phyloP scores from a whole-genome alignment of 1,140 invertebrate species.

The Macrostomum lignano region DNA sequence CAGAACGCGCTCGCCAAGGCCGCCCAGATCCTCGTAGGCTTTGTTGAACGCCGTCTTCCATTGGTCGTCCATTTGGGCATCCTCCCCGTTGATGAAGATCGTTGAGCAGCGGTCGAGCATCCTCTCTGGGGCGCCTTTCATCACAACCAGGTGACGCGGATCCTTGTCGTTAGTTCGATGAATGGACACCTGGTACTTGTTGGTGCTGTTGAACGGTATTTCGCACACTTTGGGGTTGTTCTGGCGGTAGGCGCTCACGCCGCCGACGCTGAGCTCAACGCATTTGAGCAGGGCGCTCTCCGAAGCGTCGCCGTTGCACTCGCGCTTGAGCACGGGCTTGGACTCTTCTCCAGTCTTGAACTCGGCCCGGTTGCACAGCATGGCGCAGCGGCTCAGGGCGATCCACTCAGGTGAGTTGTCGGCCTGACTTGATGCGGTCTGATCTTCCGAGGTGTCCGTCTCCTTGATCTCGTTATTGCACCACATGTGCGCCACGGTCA shows the following conservation, averaged over 20 bases:
- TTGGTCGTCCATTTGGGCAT: conserved; percentile 70
- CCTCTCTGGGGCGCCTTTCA: conserved; percentile 97
- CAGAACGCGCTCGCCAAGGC: conserved; percentile 79
- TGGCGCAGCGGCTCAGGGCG: conserved; percentile 12
- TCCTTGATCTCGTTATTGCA: conserved; percentile 33
- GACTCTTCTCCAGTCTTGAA: conserved; percentile 74
- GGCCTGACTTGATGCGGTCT: conserved; percentile 32
- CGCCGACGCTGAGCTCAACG: conserved; percentile 69
- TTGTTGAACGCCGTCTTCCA: conserved; percentile 94
- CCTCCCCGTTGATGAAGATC: conserved; percentile 81
- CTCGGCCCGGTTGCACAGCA: conserved; percentile 81
- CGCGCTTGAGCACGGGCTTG: conserved; percentile 51
- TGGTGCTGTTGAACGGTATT: conserved; percentile 40
- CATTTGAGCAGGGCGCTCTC: conserved; percentile 82
- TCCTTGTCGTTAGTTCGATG: conserved; percentile 79
- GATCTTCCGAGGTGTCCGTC: conserved; percentile 38
- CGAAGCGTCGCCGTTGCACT: conserved; percentile 53
- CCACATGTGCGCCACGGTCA: conserved; percentile 40
- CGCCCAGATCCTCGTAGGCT: conserved; percentile 85
- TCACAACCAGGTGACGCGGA: conserved; percentile 73
- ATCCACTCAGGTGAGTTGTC: neutral
- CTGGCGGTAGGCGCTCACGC: conserved; percentile 56
- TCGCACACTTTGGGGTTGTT: conserved; percentile 81
- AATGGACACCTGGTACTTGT: conserved; percentile 45
- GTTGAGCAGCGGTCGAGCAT: conserved; percentile 78